Percentiles rank a stretch among this genome's conserved stretches.
Conservation (phyloP, 2,888 invertebrate species). For the Chrysotoxum bicinctum region DNA sequence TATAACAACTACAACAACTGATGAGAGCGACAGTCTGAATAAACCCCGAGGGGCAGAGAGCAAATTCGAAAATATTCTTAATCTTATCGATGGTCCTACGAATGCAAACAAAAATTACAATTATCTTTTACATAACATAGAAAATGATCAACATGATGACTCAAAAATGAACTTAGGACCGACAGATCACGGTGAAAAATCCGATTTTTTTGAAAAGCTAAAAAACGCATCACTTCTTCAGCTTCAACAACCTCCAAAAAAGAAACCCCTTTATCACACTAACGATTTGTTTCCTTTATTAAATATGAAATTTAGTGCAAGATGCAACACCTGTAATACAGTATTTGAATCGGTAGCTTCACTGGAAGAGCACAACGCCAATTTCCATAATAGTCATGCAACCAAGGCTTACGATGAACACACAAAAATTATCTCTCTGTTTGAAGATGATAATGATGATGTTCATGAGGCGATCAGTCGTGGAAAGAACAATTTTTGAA, state of each 20-base stretch:
- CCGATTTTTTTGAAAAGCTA: constrained; percentile 49
- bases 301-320: constrained; percentile 76
- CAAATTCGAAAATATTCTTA: constrained; percentile 57
- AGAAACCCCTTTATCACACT: neutral
- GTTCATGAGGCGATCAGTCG: neutral
- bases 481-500: constrained; percentile 3
- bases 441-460: constrained; percentile 76
- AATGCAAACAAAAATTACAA: neutral
- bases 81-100: constrained; percentile 34
- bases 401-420: constrained; percentile 76
- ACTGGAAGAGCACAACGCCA: constrained; percentile 79
- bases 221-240: constrained; percentile 48
- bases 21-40: constrained; percentile 16
- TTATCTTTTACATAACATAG: neutral
- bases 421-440: constrained; percentile 79
- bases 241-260: neutral
- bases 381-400: constrained; percentile 76
- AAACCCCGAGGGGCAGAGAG: neutral
- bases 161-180: neutral
- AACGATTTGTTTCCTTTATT: constrained; percentile 24
- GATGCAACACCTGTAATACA: constrained; percentile 79
- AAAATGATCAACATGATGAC: neutral
- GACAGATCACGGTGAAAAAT: constrained; percentile 13
- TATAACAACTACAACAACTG: neutral
- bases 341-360: constrained; percentile 78